phyloP scores from a whole-genome alignment of 2,113 vertebrate species.

The Melanocharis versteri region DNA sequence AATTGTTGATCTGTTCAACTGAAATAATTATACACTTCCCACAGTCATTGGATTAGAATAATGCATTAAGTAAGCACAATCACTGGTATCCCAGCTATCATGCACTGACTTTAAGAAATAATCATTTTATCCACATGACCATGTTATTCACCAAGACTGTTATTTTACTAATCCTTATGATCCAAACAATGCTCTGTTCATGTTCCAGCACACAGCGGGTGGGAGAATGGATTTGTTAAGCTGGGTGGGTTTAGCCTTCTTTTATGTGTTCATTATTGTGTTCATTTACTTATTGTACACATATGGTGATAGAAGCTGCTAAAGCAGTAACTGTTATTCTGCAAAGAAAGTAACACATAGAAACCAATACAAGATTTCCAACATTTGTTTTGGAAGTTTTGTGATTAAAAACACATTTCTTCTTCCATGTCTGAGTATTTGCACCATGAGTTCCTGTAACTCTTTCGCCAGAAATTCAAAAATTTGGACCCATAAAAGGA shows the following conservation, averaged over 20 bases:
- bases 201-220: constrained; percentile 59
- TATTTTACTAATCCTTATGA: constrained; percentile 68
- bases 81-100: neutral
- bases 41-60: neutral
- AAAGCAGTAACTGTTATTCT: constrained; percentile 36
- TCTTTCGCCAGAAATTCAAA: neutral
- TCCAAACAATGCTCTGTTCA: constrained; percentile 38
- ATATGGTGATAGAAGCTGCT: constrained; percentile 54
- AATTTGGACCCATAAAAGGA: neutral
- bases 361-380: constrained; percentile 9
- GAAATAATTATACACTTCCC: constrained; percentile 10
- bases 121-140: constrained; percentile 27
- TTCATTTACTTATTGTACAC: constrained; percentile 65
- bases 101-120: constrained; percentile 25
- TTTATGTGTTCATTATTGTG: constrained; percentile 65
- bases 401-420: constrained; percentile 17
- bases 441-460: neutral
- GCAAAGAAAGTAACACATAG: neutral
- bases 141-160: constrained; percentile 29
- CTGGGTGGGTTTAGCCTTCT: constrained; percentile 56
- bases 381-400: neutral
- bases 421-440: neutral
- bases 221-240: constrained; percentile 61
- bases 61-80: neutral
- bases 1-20: neutral